Evolutionary conservation across 2,113 vertebrate genomes (phyloP), one percentile per base, ranked within the genome.

Genomic region (Psilopsiagon aymara): DNA sequence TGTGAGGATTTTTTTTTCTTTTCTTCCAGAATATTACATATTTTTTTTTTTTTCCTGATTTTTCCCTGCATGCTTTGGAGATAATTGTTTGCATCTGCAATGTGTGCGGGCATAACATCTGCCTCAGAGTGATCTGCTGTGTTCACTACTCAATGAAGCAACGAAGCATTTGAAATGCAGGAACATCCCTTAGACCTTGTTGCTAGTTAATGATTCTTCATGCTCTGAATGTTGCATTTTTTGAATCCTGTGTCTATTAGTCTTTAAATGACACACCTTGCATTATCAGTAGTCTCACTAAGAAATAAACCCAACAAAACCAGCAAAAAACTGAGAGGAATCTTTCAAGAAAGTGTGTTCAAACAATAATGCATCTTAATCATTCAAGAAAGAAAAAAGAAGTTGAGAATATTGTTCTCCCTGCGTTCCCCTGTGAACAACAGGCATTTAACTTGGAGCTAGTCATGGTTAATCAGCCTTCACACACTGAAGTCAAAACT

Each of bases 181-280:
- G 73, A 95, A 71, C 86, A 93, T 97, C 95, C 79, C 91, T 97
- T 94, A 96, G 89, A 97, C 13, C 35, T 64, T 7, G 13, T 67
- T 94, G 79, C 89, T 95, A 53, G 86, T 95, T 98, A 97, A 96
- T 96, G 97, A 97, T 94, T 96, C 93, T 97, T 98, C 97, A 97
- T 97, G 97, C 97, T 98, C 53, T 69, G 85, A 95, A 92, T 94
- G 74, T 53, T 94, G 92, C 96, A 92, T 88, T 90, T 97, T 92
- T 95, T 92, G 73, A 78, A 89, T 88, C n/a, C 29, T 18, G 43
- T 95, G 95, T 79, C 88, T 96, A 96, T 98, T 97, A 94, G 97
- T 98, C 96, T 96, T 96, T 87, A 97, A 98, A 97, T 84, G 79
- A 96, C 73, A 92, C 10, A 77, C 52, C 41, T 94, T 91, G 63